These are phyloP conservation scores for Heliconius erato DNA, from an alignment of 2,888 invertebrate species.

Conservation along the genomic window DNA sequence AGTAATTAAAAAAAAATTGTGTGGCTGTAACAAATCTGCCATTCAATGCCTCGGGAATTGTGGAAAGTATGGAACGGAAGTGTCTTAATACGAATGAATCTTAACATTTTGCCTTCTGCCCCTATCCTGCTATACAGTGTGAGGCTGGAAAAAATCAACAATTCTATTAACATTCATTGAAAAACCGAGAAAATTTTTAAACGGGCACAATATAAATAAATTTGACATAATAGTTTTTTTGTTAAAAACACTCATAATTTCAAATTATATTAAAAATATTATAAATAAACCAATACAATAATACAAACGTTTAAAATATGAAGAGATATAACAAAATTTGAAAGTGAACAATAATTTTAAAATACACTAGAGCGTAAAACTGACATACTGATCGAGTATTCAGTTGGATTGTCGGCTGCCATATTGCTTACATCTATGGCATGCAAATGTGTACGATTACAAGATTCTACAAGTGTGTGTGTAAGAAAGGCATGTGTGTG, in stretches of 20 bases:
- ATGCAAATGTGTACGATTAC: conserved; percentile 67
- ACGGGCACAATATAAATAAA: too few relatives aligned
- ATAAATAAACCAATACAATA: background rate
- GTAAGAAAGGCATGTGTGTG: conserved; percentile 54
- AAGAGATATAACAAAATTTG: background rate
- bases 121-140: too few relatives aligned
- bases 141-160: too few relatives aligned
- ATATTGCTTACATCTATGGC: conserved; percentile 66
- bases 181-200: too few relatives aligned
- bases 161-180: too few relatives aligned
- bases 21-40: too few relatives aligned
- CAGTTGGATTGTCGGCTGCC: conserved; percentile 61
- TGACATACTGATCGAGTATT: conserved; percentile 79
- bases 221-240: too few relatives aligned
- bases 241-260: background rate
- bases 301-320: background rate
- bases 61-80: too few relatives aligned
- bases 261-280: background rate
- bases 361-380: conserved; percentile 53
- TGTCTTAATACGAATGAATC: too few relatives aligned
- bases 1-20: too few relatives aligned
- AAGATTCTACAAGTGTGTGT: conserved; percentile 51
- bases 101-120: too few relatives aligned
- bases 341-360: conserved; percentile 43
- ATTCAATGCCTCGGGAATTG: too few relatives aligned